Conservation (phyloP, 2,888 invertebrate species). For the Pteria penguin region DNA sequence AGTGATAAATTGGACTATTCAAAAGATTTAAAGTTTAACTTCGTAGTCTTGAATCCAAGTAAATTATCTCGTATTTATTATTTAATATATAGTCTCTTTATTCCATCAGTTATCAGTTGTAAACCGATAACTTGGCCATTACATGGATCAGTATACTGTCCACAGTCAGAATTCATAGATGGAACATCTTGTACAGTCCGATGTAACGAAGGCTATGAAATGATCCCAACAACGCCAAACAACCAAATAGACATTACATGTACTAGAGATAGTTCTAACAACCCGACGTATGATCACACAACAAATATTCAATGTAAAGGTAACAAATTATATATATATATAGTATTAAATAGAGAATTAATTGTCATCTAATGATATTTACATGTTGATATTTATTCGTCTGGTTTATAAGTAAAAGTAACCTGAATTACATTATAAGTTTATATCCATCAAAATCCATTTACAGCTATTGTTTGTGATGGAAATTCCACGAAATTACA, state of each 20-base stretch:
- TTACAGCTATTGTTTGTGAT: neutral
- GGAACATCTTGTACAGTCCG: constrained; percentile 10
- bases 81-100: no score
- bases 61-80: no score
- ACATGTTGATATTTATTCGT: no score
- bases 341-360: no score
- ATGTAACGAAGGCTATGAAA: constrained; percentile 17
- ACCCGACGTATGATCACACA: neutral
- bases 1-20: no score
- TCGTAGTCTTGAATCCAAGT: no score
- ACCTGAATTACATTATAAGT: no score
- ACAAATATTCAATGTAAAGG: neutral
- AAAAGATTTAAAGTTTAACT: no score
- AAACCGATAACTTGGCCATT: constrained; percentile 13
- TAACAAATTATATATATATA: no score
- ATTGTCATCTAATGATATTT: no score
- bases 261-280: neutral
- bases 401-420: no score
- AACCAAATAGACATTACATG: neutral
- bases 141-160: constrained; percentile 6
- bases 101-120: constrained; percentile 18
- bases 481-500: neutral
- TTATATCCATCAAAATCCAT: no score
- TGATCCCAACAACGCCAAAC: neutral
- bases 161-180: neutral